Percentiles rank a stretch among this genome's conserved stretches.
Evolutionary conservation across 2,888 invertebrate genomes (phyloP).

Genomic region (Agonopterix heracliana): DNA sequence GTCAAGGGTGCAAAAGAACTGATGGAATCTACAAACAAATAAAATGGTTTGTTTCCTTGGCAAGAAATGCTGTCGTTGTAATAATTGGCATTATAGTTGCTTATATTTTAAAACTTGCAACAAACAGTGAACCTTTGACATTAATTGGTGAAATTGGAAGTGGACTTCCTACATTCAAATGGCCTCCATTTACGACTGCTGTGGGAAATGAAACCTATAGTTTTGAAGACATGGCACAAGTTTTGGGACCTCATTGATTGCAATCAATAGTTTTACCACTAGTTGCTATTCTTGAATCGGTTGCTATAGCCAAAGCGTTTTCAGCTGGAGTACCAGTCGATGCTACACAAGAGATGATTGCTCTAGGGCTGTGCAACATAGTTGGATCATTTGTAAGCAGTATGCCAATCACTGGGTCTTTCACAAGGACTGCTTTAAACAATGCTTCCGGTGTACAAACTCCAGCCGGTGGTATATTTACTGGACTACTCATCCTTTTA

Average conservation of each 20-base stretch:
- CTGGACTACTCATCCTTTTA: slow-evolving; percentile 83
- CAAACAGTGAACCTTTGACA: slow-evolving; percentile 72
- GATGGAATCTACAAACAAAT: slow-evolving; percentile 47
- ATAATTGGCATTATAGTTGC: slow-evolving; percentile 82
- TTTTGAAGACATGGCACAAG: slow-evolving; percentile 79
- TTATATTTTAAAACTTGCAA: slow-evolving; percentile 40
- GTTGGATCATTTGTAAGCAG: slow-evolving; percentile 89
- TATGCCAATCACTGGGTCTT: slow-evolving; percentile 92
- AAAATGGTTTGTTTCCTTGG: slow-evolving; percentile 80
- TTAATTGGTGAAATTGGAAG: slow-evolving; percentile 81
- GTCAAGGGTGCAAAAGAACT: slow-evolving; percentile 69
- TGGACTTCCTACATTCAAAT: slow-evolving; percentile 81
- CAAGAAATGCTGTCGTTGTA: slow-evolving; percentile 88
- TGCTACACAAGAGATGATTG: slow-evolving; percentile 94
- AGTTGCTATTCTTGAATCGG: slow-evolving; percentile 83
- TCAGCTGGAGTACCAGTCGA: slow-evolving; percentile 87
- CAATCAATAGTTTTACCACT: slow-evolving; percentile 79
- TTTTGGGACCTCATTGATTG: slow-evolving; percentile 78
- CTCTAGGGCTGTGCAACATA: slow-evolving; percentile 88
- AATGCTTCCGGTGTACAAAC: slow-evolving; percentile 93
- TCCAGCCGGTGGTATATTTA: slow-evolving; percentile 86
- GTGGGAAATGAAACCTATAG: slow-evolving; percentile 75
- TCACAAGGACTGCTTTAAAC: slow-evolving; percentile 92
- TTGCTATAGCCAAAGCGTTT: slow-evolving; percentile 86
- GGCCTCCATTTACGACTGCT: slow-evolving; percentile 81